Percentiles rank a stretch among this genome's conserved stretches.
Evolutionary conservation across 2,888 invertebrate species (phyloP).

Genomic region (Ypsolopha sequella): DNA sequence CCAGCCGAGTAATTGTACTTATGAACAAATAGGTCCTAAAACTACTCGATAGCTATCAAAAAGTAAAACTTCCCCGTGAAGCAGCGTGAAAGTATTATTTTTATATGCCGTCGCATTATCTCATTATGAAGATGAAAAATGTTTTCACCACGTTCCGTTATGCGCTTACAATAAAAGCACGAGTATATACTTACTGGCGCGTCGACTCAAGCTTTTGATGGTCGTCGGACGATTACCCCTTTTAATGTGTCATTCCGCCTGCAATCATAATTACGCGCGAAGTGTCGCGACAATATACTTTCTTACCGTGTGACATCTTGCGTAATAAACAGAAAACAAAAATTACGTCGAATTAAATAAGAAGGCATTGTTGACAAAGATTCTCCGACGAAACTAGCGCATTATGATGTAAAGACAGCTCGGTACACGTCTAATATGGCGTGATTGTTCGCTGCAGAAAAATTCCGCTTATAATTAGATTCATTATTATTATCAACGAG

Average conservation of each 20-base stretch:
- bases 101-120: neutral
- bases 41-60: too few relatives aligned
- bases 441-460: conserved; percentile 18
- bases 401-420: neutral
- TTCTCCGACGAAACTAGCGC: conserved; percentile 11
- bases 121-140: conserved; percentile 4
- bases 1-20: too few relatives aligned
- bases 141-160: conserved; percentile 6
- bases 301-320: conserved; percentile 48
- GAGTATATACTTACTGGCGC: neutral
- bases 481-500: conserved; percentile 40
- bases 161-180: too few relatives aligned
- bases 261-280: conserved; percentile 26
- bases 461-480: conserved; percentile 28
- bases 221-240: conserved; percentile 12
- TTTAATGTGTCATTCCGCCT: conserved; percentile 23
- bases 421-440: conserved; percentile 6
- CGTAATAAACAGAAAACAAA: conserved; percentile 23
- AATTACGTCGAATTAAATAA: conserved; percentile 23
- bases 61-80: conserved; percentile 15
- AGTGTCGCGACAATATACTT: conserved; percentile 24
- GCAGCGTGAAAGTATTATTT: conserved; percentile 34
- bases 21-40: too few relatives aligned
- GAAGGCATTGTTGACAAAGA: conserved; percentile 27
- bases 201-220: conserved; percentile 1